Evolutionary conservation across 1,140 invertebrate species (phyloP), one percentile per base, ranked within the genome.

Genomic region (Goniozus legneri): DNA sequence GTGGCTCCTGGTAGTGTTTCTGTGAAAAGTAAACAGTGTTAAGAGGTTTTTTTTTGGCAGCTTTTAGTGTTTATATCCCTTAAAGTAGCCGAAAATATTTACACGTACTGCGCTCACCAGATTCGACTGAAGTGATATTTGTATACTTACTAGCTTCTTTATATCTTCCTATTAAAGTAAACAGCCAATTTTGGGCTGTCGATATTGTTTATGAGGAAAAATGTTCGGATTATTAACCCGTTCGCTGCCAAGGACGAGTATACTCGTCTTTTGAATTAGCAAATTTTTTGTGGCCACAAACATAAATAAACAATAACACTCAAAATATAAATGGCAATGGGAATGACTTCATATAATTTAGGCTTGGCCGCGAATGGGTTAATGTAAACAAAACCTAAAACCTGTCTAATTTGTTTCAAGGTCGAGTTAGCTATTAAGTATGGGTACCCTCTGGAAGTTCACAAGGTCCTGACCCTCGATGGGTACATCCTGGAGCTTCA

Each of bases 401-500:
- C n/a, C n/a, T n/a, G n/a, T n/a, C n/a, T n/a, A n/a, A n/a, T n/a
- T n/a, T 62, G 7, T 12, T 51, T 40, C 18, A 27, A 85, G 83
- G 70, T 75, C 3, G 66, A 77, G 48, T 51, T 84, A 7, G 77
- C 83, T 6, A 44, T 64, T n/a, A 79, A 79, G 50, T 80, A 81
- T 51, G 81, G 84, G 0, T 90, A 87, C 58, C 79, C 78, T 2
- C 78, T 77, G 0, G 85, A 89, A 68, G 75, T 74, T 12, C 82
- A 89, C 56, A 55, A 59, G 2, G 64, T 77, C 0, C 50, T 51
- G 2, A 86, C 84, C 0, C 52, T 67, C 18, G 84, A 86, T 63
- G 78, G 78, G 10, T 86, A 84, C 50, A 69, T 85, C 19, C 55
- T 86, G 0, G 64, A 66, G 4, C 24, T 84, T 8, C 80, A 84